Base-by-base conservation (phyloP, 2,113 vertebrate genomes). In the Paramormyrops kingsleyae region DNA sequence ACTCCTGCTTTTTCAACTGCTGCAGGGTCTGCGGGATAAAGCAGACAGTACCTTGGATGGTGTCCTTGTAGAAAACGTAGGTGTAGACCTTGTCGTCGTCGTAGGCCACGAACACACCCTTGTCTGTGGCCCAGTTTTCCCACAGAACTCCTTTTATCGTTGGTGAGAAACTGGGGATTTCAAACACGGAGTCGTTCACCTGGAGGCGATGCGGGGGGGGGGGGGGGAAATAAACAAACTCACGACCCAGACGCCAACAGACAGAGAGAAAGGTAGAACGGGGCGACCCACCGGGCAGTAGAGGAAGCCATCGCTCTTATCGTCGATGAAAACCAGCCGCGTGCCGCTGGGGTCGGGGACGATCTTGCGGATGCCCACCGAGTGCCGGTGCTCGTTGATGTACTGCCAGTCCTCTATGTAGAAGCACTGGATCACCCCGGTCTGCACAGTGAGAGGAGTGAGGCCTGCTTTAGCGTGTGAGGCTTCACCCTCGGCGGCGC, bases 41-140 rank as follows among this genome's bases (percentile, higher is more conserved):
- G 10, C 3, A 4, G 9, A 70, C n/a, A 27, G n/a, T 97, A 99
- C 99, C 99, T 94, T 98, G 97, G 94, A 99, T 97, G 15, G 98
- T 96, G 92, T 97, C 96, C 93, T 98, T 98, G 94, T 99, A 97
- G 93, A 99, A 97, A 89, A 97, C 94, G 0, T 99, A 99, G 1
- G 98, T 99, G 90, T 98, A 98, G 0, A 96, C 96, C 92, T 99
- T 99, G 92, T 99, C 98, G 74, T 98, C 97, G 62, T 99, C 98
- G 46, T 97, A 99, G 56, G 98, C 97, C 90, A 97, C 95, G 94
- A 99, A 99, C 91, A 98, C 97, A 52, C 97, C 97, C 94, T 96
- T 97, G 95, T 98, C 97, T 93, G 96, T 93, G 0, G 96, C 95
- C 96, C 97, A 99, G 94, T 97, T 98, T 94, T 99, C 99, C 99